Conservation (phyloP, 2,888 invertebrate genomes). For the Escarpia spicata region DNA sequence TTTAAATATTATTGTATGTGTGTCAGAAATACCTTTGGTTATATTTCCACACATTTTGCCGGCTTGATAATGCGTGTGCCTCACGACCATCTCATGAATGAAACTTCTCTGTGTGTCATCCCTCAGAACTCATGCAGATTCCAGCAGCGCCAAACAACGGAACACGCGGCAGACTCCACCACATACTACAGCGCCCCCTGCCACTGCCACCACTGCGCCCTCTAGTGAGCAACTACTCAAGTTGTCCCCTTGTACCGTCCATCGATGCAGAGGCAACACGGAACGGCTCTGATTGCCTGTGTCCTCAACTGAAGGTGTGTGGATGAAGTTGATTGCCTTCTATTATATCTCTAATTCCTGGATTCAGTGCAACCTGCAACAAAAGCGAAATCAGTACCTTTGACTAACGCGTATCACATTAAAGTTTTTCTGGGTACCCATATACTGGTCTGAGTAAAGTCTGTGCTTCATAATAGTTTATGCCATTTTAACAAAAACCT, state of each 20-base stretch:
- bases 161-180: constrained; percentile 62
- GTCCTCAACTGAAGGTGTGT: not conserved
- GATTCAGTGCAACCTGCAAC: not conserved
- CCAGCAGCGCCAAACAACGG: constrained; percentile 66
- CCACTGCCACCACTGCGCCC: not conserved
- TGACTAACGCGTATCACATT: no score
- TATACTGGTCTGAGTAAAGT: no score
- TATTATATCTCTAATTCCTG: not conserved
- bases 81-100: not conserved
- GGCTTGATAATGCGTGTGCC: not conserved
- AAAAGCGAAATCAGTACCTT: no score
- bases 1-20: no score
- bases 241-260: constrained; percentile 24
- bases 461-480: no score
- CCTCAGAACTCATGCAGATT: constrained; percentile 38
- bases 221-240: constrained; percentile 30
- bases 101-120: not conserved
- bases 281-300: constrained; percentile 20
- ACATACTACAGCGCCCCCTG: constrained; percentile 54
- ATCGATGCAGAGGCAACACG: constrained; percentile 14
- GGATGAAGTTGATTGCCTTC: not conserved
- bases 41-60: not conserved
- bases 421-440: no score
- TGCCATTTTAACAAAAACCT: no score
- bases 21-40: no score